Evolutionary conservation across 1,140 invertebrate species (phyloP), one percentile per base, ranked within the genome.

Genomic region (Augochlora pura): DNA sequence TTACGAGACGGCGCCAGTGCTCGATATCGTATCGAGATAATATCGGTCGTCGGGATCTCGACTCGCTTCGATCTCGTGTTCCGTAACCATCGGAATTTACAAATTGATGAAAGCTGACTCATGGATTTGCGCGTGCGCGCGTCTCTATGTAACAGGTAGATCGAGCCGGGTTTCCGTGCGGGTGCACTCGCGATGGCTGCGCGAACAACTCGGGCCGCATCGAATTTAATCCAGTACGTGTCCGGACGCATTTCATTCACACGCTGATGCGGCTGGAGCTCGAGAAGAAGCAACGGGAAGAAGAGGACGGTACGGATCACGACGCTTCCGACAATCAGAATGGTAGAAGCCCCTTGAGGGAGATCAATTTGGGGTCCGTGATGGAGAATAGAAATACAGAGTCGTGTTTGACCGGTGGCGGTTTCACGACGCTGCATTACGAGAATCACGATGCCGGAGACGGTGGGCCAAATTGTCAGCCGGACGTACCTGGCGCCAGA

Each of bases 231-330:
- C 98, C 98, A 0, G 95, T 98, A 42, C 95, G 98, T 72, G 98
- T 99, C 4, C 95, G 98, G 68, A 99, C 98, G n/a, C 98, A 99
- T 93, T 99, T 99, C 88, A 98, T 99, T 82, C 98, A 99, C 88
- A 99, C 98, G 0, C 93, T 99, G 14, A 99, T 99, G 98, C 95
- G 98, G 71, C 91, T 99, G 77, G 97, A 99, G 84, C 92, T 99
- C 80, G 98, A 99, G 91, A 97, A 97, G 91, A 96, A 97, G 82
- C 95, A 97, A 79, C 92, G 93, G 18, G 54, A 57, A 68, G 89
- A 93, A 64, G 90, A 90, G 42, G 86, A 77, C 14, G 62, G 69
- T 9, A 81, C 81, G 8, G 88, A 86, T 42, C 83, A 88, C 27
- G 87, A 88, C 12, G 39, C 81, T 27, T 59, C 72, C 9, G 86